phyloP scores from a whole-genome alignment of 2,113 vertebrate genomes.

The Tamias sibiricus region DNA sequence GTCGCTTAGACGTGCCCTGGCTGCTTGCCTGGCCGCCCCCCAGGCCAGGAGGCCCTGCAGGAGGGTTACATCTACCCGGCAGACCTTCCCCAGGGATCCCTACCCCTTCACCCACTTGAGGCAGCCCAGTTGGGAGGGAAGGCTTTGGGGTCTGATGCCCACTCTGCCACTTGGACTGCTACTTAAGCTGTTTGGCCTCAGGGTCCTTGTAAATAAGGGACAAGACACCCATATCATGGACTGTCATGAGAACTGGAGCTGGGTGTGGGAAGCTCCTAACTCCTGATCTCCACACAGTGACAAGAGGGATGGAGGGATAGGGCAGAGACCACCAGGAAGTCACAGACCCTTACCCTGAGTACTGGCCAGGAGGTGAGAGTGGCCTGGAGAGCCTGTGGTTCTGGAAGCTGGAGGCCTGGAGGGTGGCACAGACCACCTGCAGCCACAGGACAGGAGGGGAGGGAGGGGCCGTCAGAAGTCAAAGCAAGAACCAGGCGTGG shows the following conservation, averaged over 20 bases:
- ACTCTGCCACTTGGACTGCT: neutral
- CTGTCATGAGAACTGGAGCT: neutral
- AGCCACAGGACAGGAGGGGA: neutral
- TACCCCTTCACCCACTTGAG: neutral
- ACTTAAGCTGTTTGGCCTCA: neutral
- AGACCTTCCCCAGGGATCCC: neutral
- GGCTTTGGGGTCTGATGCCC: neutral
- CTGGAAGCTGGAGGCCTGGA: neutral
- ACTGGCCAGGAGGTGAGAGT: fast-evolving
- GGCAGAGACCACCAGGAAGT: neutral
- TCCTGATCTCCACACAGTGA: neutral
- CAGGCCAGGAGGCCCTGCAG: neutral
- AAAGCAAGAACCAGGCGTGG: too few species aligned
- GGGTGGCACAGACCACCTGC: neutral
- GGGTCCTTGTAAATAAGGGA: neutral
- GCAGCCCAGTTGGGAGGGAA: neutral
- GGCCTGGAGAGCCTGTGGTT: neutral
- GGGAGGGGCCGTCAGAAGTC: neutral
- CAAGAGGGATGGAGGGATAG: neutral
- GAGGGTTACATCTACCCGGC: neutral
- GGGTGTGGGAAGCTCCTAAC: neutral
- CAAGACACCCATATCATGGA: neutral
- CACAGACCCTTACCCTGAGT: too few species aligned
- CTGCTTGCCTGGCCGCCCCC: neutral
- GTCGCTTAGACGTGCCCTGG: neutral